phyloP scores from a whole-genome alignment of 1,140 invertebrate species.

The Bombus confusus region DNA sequence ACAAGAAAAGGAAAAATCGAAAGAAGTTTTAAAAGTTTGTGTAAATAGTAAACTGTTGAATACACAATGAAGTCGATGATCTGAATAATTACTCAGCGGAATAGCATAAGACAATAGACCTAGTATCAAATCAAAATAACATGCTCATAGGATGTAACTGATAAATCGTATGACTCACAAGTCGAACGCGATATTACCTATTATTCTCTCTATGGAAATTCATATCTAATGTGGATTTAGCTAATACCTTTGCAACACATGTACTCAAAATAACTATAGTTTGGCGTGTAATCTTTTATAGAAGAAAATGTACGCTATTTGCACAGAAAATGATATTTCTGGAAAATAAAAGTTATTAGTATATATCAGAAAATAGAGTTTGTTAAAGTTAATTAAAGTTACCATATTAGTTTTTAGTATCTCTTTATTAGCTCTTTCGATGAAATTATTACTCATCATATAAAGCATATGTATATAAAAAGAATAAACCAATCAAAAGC shows the following conservation, averaged over 20 bases:
- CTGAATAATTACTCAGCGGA: not conserved
- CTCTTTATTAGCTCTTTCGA: too few species aligned
- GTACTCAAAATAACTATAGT: not conserved
- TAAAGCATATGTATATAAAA: too few species aligned
- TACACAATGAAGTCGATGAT: not conserved
- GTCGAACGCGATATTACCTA: slow-evolving; percentile 4
- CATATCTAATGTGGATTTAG: not conserved
- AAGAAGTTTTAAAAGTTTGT: not conserved
- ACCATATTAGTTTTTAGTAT: too few species aligned
- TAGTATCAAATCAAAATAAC: slow-evolving; percentile 4
- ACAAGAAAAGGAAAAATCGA: not conserved
- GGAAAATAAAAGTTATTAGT: too few species aligned
- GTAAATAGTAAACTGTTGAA: not conserved
- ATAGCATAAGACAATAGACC: slow-evolving; percentile 1
- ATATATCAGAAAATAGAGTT: too few species aligned
- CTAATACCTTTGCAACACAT: too few species aligned
- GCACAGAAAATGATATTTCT: not conserved
- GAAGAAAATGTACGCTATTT: not conserved
- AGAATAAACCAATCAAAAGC: too few species aligned
- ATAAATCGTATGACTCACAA: slow-evolving; percentile 12
- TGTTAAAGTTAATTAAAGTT: too few species aligned
- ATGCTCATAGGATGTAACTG: not conserved
- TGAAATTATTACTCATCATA: too few species aligned
- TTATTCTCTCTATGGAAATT: not conserved
- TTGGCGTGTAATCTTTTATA: not conserved